Base-by-base conservation (phyloP, 2,113 vertebrate species). In the Nanorana parkeri region DNA sequence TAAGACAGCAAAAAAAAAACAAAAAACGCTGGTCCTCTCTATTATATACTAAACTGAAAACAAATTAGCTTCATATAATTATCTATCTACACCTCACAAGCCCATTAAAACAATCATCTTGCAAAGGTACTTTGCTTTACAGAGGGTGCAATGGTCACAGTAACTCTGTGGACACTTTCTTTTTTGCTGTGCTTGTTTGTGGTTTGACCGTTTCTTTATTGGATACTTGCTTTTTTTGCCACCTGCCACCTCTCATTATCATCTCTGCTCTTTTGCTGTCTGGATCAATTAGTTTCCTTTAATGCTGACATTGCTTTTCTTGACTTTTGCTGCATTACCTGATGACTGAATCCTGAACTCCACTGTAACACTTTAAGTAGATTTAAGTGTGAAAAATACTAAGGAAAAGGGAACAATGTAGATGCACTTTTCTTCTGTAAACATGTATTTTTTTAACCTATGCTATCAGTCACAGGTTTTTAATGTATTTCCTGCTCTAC, bases 131-230 rank as follows among this genome's bases (percentile, higher is more conserved):
- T 47, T 47, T 47, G 41, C 41, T 15, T 1, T 3, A 10, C 41
- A 47, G 41, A 47, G 13, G 13, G 13, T 8, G 41, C 11, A 20
- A 32, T 71, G 19, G 51, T 29, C 28, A 56, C 17, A 56, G 15
- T 17, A 55, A 24, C 19, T 72, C 54, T 54, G 52, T 54, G 69
- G 24, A 55, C 52, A 32, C 69, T 19, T 56, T 56, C 28, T 73
- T 73, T 73, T 17, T 56, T 56, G 23, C 29, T 56, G 17, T 29
- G 56, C 56, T 52, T 55, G 26, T 24, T 54, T 71, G 51, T 73
- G 52, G 28, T 56, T 73, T 73, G 69, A 73, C 69, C 69, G 52
- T 56, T n/a, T 73, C 51, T 73, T 73, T 73, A 73, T 56, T 73
- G 69, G 23, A 55, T 56, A 16, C 52, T 73, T 73, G 69, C 24